Conservation (phyloP, 2,113 vertebrate species). For the Leptosomus discolor region DNA sequence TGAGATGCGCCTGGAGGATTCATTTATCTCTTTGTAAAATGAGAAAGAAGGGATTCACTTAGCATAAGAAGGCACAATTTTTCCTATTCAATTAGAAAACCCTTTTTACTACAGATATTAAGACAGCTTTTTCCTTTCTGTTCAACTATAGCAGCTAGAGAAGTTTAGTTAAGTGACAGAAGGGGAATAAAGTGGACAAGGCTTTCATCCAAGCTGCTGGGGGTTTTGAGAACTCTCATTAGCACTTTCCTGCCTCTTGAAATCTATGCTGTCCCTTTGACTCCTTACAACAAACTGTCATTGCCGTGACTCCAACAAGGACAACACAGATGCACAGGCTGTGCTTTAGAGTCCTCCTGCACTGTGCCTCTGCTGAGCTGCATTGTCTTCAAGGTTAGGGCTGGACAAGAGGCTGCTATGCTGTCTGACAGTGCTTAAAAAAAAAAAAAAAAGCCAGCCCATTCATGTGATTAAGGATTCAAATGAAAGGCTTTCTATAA, state of each 20-base stretch:
- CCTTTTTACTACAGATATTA: neutral
- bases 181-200: neutral
- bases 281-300: neutral
- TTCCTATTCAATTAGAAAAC: neutral
- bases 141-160: neutral
- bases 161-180: neutral
- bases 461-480: neutral
- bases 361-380: neutral
- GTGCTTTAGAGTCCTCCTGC: neutral
- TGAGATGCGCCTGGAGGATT: neutral
- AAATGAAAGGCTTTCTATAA: constrained; percentile 16
- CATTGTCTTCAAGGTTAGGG: neutral
- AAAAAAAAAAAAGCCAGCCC: neutral
- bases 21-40: neutral
- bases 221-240: neutral
- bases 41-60: neutral
- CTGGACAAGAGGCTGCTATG: neutral
- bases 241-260: neutral
- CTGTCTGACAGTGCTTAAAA: neutral
- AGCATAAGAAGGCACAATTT: neutral
- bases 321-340: neutral
- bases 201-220: neutral
- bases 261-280: neutral
- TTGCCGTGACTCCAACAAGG: neutral
- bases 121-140: neutral